phyloP scores from a whole-genome alignment of 2,113 vertebrate genomes.

The Patagioenas fasciata region DNA sequence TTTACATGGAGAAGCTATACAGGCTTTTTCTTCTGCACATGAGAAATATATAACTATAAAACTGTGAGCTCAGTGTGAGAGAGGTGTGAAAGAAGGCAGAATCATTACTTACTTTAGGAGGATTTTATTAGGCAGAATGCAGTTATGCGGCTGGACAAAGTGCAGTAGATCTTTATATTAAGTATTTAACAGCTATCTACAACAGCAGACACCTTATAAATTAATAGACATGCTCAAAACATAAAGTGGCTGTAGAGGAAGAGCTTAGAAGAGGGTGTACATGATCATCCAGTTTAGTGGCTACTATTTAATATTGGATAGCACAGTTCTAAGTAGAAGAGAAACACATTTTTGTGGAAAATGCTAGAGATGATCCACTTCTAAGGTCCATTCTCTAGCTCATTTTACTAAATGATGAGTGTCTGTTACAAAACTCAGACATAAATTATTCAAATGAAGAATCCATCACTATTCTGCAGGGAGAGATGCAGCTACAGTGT shows the following conservation, averaged over 20 bases:
- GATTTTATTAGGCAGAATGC: constrained; percentile 28
- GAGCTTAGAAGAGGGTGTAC: not conserved
- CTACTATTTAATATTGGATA: not conserved
- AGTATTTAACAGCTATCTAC: constrained; percentile 44
- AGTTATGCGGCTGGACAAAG: constrained; percentile 25
- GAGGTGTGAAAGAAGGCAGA: not conserved
- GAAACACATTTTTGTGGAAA: not conserved
- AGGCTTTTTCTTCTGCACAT: not conserved
- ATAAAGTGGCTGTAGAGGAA: not conserved
- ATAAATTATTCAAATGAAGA: constrained; percentile 11
- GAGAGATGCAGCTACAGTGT: not conserved
- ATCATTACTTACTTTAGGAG: constrained; percentile 4
- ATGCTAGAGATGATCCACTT: not conserved
- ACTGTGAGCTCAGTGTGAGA: constrained; percentile 11
- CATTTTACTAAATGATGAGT: constrained; percentile 9
- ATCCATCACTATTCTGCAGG: not conserved
- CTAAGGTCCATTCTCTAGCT: not conserved
- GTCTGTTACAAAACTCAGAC: not conserved
- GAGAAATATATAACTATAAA: constrained; percentile 20
- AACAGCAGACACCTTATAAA: constrained; percentile 14
- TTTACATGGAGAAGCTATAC: not conserved
- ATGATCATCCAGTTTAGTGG: not conserved
- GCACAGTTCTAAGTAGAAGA: not conserved
- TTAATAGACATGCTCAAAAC: constrained; percentile 30
- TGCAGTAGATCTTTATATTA: constrained; percentile 23